Evolutionary conservation across 2,888 invertebrate genomes (phyloP).

Genomic region (Diadromus collaris): DNA sequence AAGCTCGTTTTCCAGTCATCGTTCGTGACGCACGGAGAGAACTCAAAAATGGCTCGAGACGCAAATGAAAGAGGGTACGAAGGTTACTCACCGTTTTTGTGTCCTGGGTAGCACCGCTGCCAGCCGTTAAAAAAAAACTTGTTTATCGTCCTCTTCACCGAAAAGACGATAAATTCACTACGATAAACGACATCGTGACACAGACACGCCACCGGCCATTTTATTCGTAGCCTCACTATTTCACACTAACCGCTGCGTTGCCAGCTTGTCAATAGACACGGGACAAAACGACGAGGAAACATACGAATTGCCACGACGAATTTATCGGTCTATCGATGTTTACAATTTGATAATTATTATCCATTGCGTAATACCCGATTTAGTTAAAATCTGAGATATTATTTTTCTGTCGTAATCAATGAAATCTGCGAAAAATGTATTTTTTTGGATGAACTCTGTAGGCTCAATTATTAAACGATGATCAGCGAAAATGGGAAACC

Average conservation of each 20-base stretch:
- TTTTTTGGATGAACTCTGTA: neutral
- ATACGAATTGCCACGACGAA: neutral
- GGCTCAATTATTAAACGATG: neutral
- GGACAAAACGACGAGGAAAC: neutral
- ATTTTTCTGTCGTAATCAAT: neutral
- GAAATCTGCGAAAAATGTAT: neutral
- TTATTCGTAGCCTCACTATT: conserved; percentile 65
- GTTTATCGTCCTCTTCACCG: conserved; percentile 18
- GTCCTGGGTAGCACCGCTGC: conserved; percentile 5
- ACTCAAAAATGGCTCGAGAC: neutral
- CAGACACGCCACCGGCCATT: conserved; percentile 77
- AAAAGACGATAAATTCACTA: conserved; percentile 52
- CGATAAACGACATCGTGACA: conserved; percentile 67
- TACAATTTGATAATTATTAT: neutral
- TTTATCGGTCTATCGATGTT: neutral
- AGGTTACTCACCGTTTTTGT: conserved; percentile 15
- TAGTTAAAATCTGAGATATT: neutral
- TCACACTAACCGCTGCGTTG: conserved; percentile 29
- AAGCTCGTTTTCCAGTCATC: neutral
- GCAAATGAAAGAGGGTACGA: neutral
- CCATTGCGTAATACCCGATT: neutral
- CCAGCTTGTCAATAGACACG: conserved; percentile 31
- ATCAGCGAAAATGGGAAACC: neutral
- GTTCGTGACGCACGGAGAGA: neutral
- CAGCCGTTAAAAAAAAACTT: neutral